Evolutionary conservation across 2,797 vertebrate species (phyloP).

Genomic region (Pteronotus mesoamericanus): DNA sequence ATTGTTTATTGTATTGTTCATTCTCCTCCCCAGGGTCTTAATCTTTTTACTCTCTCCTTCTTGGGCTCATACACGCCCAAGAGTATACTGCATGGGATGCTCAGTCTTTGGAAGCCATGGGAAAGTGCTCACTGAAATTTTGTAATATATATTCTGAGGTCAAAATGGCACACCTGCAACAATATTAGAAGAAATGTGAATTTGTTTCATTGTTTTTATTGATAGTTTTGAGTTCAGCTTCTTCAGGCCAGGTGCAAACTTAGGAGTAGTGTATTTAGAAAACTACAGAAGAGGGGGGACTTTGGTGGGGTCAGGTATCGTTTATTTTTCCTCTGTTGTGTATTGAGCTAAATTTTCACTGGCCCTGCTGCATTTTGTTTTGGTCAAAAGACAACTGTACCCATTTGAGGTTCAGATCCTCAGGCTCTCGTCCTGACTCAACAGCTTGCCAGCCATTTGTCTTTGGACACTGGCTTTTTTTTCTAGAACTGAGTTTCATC

Average conservation of each 20-base stretch:
- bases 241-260: background rate
- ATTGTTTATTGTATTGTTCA: background rate
- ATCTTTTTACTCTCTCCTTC: background rate
- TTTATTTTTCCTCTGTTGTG: background rate
- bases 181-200: background rate
- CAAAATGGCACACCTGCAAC: background rate
- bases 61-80: background rate
- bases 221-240: background rate
- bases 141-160: background rate
- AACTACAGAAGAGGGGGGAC: background rate
- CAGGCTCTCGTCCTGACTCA: background rate
- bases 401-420: background rate
- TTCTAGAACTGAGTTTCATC: background rate
- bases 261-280: background rate
- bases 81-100: no score
- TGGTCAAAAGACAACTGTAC: background rate
- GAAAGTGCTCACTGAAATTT: background rate
- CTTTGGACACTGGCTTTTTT: background rate
- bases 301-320: background rate
- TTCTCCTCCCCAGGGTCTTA: background rate
- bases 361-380: background rate
- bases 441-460: background rate
- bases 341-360: background rate
- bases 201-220: background rate
- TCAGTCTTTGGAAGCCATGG: background rate